phyloP scores from a whole-genome alignment of 2,797 vertebrate genomes.

The Trematomus bernacchii region DNA sequence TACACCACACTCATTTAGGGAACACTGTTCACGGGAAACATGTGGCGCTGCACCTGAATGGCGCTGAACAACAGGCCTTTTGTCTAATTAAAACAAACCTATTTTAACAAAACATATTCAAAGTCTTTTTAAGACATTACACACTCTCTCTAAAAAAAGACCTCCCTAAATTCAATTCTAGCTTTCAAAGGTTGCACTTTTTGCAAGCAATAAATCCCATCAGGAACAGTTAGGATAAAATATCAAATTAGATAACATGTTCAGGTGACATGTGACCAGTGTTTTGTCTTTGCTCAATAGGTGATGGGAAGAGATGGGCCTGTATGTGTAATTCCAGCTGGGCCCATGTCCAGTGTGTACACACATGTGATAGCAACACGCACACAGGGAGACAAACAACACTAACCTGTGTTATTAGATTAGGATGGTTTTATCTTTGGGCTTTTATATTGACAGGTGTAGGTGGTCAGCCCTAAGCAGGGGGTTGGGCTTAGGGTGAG shows the following conservation, averaged over 20 bases:
- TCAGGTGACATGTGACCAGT: constrained; percentile 73
- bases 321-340: constrained; percentile 62
- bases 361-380: constrained; percentile 61
- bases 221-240: constrained; percentile 50
- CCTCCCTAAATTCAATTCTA: constrained; percentile 53
- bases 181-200: constrained; percentile 43
- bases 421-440: constrained; percentile 61
- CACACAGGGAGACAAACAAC: constrained; percentile 52
- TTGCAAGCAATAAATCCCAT: constrained; percentile 56
- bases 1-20: constrained; percentile 65
- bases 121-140: constrained; percentile 44
- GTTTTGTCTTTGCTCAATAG: constrained; percentile 70
- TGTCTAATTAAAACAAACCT: constrained; percentile 56
- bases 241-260: constrained; percentile 66
- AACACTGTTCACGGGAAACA: constrained; percentile 49
- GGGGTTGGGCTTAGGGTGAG: constrained; percentile 63
- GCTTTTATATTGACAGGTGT: constrained; percentile 64
- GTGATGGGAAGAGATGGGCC: constrained; percentile 61
- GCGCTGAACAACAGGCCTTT: constrained; percentile 54
- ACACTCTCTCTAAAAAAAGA: constrained; percentile 41
- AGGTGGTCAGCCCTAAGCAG: constrained; percentile 61
- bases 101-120: constrained; percentile 61
- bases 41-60: constrained; percentile 51
- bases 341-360: constrained; percentile 46
- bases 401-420: constrained; percentile 66